Base-by-base conservation (phyloP, 2,888 invertebrate species). In the Lissonota sp. region DNA sequence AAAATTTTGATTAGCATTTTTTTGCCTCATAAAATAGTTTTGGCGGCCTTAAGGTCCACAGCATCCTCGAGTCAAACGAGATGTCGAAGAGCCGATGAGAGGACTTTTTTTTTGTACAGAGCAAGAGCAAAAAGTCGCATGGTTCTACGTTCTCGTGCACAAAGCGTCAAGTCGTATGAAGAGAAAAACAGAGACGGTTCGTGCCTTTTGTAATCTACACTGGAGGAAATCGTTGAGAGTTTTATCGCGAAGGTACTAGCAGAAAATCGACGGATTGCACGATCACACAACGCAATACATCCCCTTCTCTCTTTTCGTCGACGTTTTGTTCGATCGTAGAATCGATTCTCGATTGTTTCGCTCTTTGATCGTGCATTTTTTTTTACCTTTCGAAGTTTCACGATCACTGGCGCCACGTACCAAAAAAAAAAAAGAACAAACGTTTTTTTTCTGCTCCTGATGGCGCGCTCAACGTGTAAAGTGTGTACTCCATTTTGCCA, bases 401-500 rank as follows among this genome's bases (percentile, higher is more conserved):
- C 26, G 72, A 69, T 79, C 79, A 53, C 66, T 73, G 57, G 60
- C 73, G 55, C 58, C 39, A 14, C 63, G 39, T 51, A 12, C 55
- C 14, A 12, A 42, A 53, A 53, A n/a, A 14, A 55, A 67, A 62
- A 67, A 64, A 49, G 49, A 57, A 73, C 62, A 53, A 62, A 67
- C 67, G 60, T 66, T 26, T 26, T 73, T 57, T 46, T 79, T 69
- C 8, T 64, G 57, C 8, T 40, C 46, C 4, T 44, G 63, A 7
- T 26, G 26, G 26, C 26, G 26, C 26, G 63, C 57, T 42, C n/a
- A 55, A 70, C 63, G 26, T 26, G 26, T n/a, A 26, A 26, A 26
- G 26, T 26, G 26, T 26, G 26, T 26, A 90, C 87, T 92, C 92
- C 87, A 89, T 89, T 79, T 90, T 91, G 79, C 49, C 26, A 26